These are phyloP conservation scores for Malthinus flaveolus DNA, from an alignment of 2,888 invertebrate genomes.

Conservation along the genomic window DNA sequence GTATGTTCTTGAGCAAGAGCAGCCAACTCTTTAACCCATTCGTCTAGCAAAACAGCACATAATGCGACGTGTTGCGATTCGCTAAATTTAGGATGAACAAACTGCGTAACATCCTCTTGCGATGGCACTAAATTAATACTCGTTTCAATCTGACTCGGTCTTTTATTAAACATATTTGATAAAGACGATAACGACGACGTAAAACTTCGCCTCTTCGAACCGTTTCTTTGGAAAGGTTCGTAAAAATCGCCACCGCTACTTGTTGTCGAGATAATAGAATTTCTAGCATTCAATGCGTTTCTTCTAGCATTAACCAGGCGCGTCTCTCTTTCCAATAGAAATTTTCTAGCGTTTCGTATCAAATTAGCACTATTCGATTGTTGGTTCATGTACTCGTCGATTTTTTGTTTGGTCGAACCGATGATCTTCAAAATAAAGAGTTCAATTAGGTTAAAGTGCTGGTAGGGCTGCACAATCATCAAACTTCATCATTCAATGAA, in stretches of 20 bases:
- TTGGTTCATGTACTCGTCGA: constrained; percentile 75
- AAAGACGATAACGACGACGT: constrained; percentile 76
- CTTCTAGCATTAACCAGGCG: constrained; percentile 71
- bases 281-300: constrained; percentile 59
- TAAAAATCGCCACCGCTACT: constrained; percentile 28
- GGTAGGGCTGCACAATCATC: too few relatives aligned
- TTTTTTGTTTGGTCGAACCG: constrained; percentile 79
- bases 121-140: constrained; percentile 40
- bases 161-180: constrained; percentile 61
- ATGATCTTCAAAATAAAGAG: constrained; percentile 64
- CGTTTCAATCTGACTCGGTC: constrained; percentile 57
- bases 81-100: constrained; percentile 50
- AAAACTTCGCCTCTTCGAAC: constrained; percentile 75
- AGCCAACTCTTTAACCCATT: constrained; percentile 94
- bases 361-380: constrained; percentile 64
- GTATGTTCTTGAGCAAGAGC: constrained; percentile 94
- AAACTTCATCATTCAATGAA: too few relatives aligned
- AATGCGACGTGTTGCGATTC: constrained; percentile 67
- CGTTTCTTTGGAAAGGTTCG: constrained; percentile 65
- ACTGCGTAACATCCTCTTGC: constrained; percentile 41
- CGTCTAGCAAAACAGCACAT: constrained; percentile 88
- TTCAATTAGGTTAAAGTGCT: too few relatives aligned
- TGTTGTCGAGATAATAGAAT: constrained; percentile 29
- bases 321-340: constrained; percentile 79
- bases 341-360: constrained; percentile 77